Evolutionary conservation across 23 tunicate genomes (phyloP), one percentile per base, ranked within the genome.

Genomic region (Botrylloides violaceus): DNA sequence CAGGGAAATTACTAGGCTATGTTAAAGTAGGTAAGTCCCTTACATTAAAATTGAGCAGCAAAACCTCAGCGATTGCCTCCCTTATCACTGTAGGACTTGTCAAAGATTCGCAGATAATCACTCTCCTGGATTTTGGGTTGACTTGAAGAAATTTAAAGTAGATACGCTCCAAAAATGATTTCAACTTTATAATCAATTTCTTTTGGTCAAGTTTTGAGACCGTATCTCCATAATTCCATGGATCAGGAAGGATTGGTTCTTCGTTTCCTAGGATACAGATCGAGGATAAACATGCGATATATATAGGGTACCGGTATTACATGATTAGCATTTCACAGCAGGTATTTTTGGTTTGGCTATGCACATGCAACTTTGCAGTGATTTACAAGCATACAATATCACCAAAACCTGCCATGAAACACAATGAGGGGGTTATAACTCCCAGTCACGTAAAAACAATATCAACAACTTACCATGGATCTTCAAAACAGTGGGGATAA

Each of bases 91-190:
- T 83, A 22, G 90, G 84, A 49, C 68, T 79, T 19, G 83, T 35
- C 36, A 83, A 70, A 12, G 97, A 90, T 79, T 90, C 97, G 66
- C 97, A 90, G 30, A 90, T 34, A 31, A 90, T 75, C 0, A 90
- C 82, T 23, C 80, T 26, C 26, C 86, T 84, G 37, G 73, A 36
- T 38, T 83, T 83, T 2, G 97, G 90, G 55, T 66, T 75, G 9
- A 90, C 71, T 79, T 90, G 90, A 50, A 90, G 53, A 43, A 66
- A 35, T 61, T 83, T 83, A 64, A 76, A 83, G 59, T 75, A 90
- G 19, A 90, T 58, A 61, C 79, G 74, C 38, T 83, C 78, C 6
- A 90, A 65, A 61, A 90, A 90, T 23, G 73, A 58, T 36, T 49
- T 73, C 27, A 66, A 66, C 36, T 66, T 66, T 20, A 21, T 34